These are phyloP conservation scores for Cebuella pygmaea DNA, from an alignment of 2,797 vertebrate genomes.

Conservation along the genomic window DNA sequence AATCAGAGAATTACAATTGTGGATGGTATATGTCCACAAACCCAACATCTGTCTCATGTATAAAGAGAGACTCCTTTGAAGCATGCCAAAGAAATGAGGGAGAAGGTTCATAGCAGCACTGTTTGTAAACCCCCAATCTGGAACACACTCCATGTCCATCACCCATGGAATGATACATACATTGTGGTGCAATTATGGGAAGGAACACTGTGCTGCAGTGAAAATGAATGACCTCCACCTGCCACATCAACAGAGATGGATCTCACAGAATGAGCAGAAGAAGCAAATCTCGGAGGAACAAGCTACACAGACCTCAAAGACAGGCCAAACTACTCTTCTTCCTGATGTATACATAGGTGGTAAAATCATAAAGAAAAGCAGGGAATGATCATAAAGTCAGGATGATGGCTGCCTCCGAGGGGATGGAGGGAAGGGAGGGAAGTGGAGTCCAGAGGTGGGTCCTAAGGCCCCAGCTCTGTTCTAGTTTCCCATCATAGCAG, in stretches of 20 bases:
- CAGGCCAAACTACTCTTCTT: not conserved
- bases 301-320: not conserved
- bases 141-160: not conserved
- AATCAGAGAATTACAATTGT: not conserved
- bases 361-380: not conserved
- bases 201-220: accelerated
- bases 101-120: not conserved
- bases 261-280: not conserved
- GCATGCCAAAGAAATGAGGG: not conserved
- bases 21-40: not conserved
- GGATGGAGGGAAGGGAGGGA: not conserved
- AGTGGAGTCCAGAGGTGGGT: not conserved
- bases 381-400: not conserved
- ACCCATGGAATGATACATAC: accelerated
- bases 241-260: not conserved
- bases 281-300: not conserved
- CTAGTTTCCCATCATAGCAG: not conserved
- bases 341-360: not conserved
- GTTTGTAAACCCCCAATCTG: not conserved
- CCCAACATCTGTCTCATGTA: not conserved
- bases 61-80: not conserved
- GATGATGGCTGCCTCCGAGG: not conserved
- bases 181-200: not conserved
- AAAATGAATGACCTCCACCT: not conserved
- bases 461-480: not conserved